These are phyloP conservation scores for Phorcus lineatus DNA, from an alignment of 2,888 invertebrate species.

Conservation along the genomic window DNA sequence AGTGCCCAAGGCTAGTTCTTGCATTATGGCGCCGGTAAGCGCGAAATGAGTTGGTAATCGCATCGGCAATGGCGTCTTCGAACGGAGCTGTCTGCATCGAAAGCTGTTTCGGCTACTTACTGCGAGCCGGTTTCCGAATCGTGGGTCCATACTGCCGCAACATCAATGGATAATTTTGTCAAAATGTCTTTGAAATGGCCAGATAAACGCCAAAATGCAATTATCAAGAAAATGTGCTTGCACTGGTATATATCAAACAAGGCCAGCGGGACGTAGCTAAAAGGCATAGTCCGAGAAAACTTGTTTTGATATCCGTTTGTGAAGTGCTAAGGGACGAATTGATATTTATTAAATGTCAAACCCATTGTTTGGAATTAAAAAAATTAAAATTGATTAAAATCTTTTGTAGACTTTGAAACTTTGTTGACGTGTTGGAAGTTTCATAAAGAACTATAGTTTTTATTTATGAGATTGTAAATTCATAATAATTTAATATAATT, in stretches of 20 bases:
- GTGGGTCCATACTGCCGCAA: not conserved
- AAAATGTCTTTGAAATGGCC: constrained; percentile 11
- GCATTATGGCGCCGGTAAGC: constrained; percentile 1
- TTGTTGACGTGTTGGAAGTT: no score
- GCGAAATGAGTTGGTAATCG: constrained; percentile 16
- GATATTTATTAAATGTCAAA: no score
- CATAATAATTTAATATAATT: no score
- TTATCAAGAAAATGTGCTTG: not conserved
- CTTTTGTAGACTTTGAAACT: no score
- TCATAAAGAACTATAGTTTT: no score
- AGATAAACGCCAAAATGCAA: constrained; percentile 12
- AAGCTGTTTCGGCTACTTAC: not conserved
- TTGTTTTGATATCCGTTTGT: no score
- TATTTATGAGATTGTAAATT: no score
- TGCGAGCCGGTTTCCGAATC: not conserved
- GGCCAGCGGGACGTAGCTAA: no score
- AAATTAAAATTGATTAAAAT: no score
- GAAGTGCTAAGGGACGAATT: no score
- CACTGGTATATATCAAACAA: not conserved
- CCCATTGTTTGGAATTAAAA: no score
- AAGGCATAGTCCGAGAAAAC: no score
- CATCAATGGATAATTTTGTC: constrained; percentile 5
- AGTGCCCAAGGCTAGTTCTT: not conserved
- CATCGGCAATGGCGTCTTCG: not conserved
- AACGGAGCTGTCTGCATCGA: not conserved